phyloP scores from a whole-genome alignment of 2,113 vertebrate species.

The Coreoperca whiteheadi region DNA sequence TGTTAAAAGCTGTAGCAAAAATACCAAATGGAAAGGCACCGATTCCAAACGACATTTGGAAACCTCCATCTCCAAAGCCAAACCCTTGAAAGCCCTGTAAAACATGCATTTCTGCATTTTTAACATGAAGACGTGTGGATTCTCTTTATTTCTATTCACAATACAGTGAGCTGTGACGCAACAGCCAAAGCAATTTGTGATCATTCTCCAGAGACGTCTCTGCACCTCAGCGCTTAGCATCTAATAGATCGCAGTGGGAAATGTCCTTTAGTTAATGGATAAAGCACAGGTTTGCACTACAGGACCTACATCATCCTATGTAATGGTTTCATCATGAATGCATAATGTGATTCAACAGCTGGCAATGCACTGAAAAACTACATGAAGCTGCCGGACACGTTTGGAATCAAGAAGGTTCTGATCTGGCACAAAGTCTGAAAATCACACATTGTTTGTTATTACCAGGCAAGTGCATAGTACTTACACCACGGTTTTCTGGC shows the following conservation, averaged over 20 bases:
- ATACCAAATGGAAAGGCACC: constrained; percentile 99
- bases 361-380: constrained; percentile 9
- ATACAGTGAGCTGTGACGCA: constrained; percentile 71
- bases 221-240: constrained; percentile 17
- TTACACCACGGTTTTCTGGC: constrained; percentile 97
- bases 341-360: constrained; percentile 17
- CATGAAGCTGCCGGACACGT: neutral
- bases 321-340: constrained; percentile 81
- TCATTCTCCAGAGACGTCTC: constrained; percentile 52
- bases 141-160: constrained; percentile 11
- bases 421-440: neutral
- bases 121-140: neutral
- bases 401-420: neutral
- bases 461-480: constrained; percentile 60
- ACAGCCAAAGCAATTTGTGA: constrained; percentile 50
- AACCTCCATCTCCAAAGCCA: constrained; percentile 97
- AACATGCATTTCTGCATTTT: neutral
- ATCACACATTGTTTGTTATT: neutral
- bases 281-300: constrained; percentile 29
- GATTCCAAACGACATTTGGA: constrained; percentile 99
- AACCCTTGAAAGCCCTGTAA: constrained; percentile 97
- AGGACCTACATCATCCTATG: constrained; percentile 42
- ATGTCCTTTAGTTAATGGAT: constrained; percentile 70
- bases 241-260: constrained; percentile 77
- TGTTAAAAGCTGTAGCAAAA: constrained; percentile 99